phyloP scores from a whole-genome alignment of 2,797 vertebrate genomes.

The Forpus xanthops region DNA sequence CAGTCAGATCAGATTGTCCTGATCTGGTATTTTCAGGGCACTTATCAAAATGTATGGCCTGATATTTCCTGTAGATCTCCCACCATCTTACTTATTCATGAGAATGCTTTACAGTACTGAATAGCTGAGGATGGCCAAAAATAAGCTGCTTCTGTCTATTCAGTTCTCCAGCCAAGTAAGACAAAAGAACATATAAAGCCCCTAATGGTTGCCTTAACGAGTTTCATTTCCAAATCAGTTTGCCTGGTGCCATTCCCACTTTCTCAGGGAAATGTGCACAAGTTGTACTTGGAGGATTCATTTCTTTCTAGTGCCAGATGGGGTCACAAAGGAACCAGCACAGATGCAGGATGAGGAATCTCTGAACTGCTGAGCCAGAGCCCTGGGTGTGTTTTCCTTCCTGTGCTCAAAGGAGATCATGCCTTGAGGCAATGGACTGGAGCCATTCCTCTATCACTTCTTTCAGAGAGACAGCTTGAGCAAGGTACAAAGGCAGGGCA shows the following conservation, averaged over 20 bases:
- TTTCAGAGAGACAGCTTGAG: neutral
- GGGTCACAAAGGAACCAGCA: conserved; percentile 25
- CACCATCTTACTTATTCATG: conserved; percentile 12
- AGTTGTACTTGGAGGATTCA: conserved; percentile 40
- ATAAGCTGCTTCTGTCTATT: neutral
- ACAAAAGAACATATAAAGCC: conserved; percentile 45
- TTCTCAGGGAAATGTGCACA: conserved; percentile 40
- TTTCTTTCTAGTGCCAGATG: conserved; percentile 17
- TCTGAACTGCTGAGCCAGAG: neutral
- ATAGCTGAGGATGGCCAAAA: conserved; percentile 28
- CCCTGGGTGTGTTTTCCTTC: neutral
- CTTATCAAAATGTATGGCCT: neutral
- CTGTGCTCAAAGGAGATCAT: neutral
- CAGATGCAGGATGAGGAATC: neutral
- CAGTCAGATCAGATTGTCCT: neutral
- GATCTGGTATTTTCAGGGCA: neutral
- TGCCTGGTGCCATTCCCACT: conserved; percentile 36
- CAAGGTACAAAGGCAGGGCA: neutral
- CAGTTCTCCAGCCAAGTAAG: conserved; percentile 46
- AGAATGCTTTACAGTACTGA: neutral
- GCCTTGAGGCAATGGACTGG: neutral
- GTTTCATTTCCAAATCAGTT: conserved; percentile 29
- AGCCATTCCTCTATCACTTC: neutral
- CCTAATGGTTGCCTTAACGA: conserved; percentile 13
- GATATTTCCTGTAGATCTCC: neutral